Conservation (phyloP, 2,113 vertebrate genomes). For the Sciurus niger region DNA sequence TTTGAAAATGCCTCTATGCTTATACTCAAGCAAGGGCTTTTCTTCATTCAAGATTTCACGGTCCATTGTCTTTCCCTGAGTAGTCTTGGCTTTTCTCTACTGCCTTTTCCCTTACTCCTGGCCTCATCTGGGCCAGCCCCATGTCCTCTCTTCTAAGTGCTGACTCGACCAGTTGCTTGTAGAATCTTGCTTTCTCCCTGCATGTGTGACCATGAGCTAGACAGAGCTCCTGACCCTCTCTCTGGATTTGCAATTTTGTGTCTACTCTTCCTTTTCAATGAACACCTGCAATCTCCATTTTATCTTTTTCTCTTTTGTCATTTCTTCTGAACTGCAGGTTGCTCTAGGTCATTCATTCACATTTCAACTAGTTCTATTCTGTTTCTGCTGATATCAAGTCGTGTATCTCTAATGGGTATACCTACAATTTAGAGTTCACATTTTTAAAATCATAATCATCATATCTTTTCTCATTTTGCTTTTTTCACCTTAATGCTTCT, state of each 20-base stretch:
- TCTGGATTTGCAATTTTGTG: neutral
- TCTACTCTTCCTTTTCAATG: neutral
- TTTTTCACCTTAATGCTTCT: neutral
- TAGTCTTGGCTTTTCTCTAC: neutral
- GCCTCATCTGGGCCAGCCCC: too few species aligned
- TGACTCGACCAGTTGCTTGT: too few species aligned
- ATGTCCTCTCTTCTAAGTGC: neutral
- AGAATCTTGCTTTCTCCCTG: neutral
- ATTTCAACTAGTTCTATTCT: neutral
- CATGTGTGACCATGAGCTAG: accelerated
- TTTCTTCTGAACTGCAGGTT: neutral
- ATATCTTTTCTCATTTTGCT: neutral
- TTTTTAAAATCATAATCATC: neutral
- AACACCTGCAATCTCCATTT: neutral
- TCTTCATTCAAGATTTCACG: neutral
- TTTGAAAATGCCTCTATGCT: neutral
- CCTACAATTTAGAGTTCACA: neutral
- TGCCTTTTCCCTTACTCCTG: neutral
- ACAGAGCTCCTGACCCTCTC: neutral
- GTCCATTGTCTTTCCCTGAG: neutral
- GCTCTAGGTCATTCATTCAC: neutral
- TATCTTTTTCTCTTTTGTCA: neutral
- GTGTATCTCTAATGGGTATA: neutral
- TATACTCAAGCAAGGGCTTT: neutral
- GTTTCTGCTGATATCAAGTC: neutral